phyloP scores from a whole-genome alignment of 2,113 vertebrate species.

The Scophthalmus maximus region DNA sequence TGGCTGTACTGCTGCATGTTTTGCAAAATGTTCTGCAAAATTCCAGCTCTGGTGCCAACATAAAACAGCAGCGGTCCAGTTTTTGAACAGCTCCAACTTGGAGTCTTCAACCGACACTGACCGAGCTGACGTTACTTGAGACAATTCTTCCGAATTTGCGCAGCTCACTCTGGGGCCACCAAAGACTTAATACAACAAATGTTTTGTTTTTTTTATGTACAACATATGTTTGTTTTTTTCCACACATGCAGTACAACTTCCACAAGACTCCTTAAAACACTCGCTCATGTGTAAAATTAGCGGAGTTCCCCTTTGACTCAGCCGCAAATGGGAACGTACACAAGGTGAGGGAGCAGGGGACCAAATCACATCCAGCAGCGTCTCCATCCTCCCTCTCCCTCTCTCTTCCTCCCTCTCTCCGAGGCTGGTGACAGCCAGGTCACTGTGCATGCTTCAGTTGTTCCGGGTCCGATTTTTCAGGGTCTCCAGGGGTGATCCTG shows the following conservation, averaged over 20 bases:
- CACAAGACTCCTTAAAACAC: not conserved
- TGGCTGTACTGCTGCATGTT: no score
- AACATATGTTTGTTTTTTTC: not conserved
- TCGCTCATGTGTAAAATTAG: not conserved
- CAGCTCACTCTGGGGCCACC: not conserved
- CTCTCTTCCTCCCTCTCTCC: not conserved
- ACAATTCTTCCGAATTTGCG: not conserved
- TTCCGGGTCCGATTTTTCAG: slow-evolving; percentile 32
- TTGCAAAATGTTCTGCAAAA: no score
- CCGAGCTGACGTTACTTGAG: not conserved
- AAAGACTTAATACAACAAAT: not conserved
- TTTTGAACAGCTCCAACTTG: not conserved
- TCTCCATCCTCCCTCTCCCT: not conserved
- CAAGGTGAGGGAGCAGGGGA: not conserved
- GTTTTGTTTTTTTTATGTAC: not conserved
- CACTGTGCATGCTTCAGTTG: slow-evolving; percentile 28
- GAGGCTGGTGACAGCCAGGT: slow-evolving; percentile 47
- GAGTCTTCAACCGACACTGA: not conserved
- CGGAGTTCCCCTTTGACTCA: not conserved
- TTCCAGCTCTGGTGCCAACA: no score
- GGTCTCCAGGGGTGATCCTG: slow-evolving; percentile 35
- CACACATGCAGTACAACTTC: not conserved
- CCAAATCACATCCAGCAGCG: not conserved
- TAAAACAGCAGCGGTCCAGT: no score
- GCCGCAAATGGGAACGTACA: not conserved